phyloP scores from a whole-genome alignment of 30 jellyfish, hydroid and myxozoan species.

The Cassiopea xamachana region DNA sequence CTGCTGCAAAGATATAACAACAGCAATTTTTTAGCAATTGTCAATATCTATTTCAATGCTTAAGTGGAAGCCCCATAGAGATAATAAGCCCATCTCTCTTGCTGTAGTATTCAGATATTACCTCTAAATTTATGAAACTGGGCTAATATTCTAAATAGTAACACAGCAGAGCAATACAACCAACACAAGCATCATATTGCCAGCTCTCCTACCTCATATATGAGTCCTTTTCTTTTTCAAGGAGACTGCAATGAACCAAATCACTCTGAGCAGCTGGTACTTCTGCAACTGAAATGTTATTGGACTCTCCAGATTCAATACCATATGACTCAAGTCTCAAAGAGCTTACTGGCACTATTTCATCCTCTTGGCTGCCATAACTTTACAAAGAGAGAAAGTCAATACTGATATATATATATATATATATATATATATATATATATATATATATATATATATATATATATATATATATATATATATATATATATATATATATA shows the following conservation, averaged over 20 bases:
- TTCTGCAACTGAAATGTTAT: background rate
- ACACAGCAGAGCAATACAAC: background rate
- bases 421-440: background rate
- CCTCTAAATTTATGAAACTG: no score
- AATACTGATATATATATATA: background rate
- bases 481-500: no score
- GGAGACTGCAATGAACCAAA: background rate
- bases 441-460: background rate
- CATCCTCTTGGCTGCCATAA: constrained; percentile 29
- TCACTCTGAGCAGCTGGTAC: background rate
- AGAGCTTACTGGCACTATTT: background rate
- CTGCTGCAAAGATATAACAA: no score
- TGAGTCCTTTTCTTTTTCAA: background rate
- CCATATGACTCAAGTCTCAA: background rate
- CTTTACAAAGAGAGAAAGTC: background rate
- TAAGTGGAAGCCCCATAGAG: no score
- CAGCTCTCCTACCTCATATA: background rate
- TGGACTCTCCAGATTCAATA: background rate
- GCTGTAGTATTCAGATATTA: no score
- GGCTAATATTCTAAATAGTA: background rate
- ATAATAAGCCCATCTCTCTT: no score
- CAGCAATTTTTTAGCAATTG: no score
- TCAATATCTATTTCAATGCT: no score
- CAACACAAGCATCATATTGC: background rate
- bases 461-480: no score